Percentiles rank a stretch among this genome's conserved stretches.
These are phyloP conservation scores for Numenius arquata DNA, from an alignment of 2,113 vertebrate species.

Conservation along the genomic window DNA sequence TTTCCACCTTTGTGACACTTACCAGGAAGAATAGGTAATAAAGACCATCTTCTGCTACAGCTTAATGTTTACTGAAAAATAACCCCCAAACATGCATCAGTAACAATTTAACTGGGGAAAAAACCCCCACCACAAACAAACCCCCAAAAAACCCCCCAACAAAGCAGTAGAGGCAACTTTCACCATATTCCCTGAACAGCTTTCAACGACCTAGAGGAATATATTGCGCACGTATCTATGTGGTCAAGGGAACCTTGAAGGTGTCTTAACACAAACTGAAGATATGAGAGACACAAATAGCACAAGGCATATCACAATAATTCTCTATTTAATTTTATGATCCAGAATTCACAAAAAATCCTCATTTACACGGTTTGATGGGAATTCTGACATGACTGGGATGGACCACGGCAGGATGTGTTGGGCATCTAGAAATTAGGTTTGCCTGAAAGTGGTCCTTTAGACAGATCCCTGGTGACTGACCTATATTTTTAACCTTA, in stretches of 20 bases:
- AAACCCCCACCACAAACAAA: too few species aligned
- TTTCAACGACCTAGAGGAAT: not conserved
- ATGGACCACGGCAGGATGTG: not conserved
- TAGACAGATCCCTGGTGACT: not conserved
- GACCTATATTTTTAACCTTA: not conserved
- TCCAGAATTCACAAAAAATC: not conserved
- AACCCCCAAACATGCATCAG: accelerated
- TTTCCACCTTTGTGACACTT: not conserved
- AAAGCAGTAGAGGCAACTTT: not conserved
- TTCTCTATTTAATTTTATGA: not conserved
- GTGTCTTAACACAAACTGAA: not conserved
- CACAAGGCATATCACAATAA: not conserved
- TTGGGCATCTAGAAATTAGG: not conserved
- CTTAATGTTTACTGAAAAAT: not conserved
- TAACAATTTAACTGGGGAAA: not conserved
- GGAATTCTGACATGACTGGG: not conserved
- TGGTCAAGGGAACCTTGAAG: not conserved
- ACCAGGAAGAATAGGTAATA: not conserved
- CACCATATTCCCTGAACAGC: not conserved
- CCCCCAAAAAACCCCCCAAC: not conserved
- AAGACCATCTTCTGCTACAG: not conserved
- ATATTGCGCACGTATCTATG: accelerated
- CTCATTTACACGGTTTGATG: not conserved
- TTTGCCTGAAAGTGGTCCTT: not conserved
- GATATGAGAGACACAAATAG: not conserved